Evolutionary conservation across 2,888 invertebrate genomes (phyloP).

Genomic region (Andrena minutula): DNA sequence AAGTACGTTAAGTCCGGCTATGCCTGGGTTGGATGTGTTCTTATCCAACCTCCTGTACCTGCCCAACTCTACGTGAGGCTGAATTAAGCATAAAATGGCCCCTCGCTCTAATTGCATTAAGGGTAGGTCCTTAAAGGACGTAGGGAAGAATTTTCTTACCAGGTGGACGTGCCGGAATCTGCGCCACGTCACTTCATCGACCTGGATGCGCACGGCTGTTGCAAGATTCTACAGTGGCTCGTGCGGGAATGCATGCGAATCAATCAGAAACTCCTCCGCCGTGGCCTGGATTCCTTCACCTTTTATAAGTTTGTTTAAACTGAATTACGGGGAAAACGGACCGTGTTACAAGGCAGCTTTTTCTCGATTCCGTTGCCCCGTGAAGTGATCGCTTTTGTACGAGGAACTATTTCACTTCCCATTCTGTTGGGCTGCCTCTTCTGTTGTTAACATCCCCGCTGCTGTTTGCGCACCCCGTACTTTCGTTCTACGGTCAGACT

Average conservation of each 20-base stretch:
- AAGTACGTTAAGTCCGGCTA: too few species aligned
- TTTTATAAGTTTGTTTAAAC: conserved; percentile 51
- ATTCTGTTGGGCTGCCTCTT: neutral
- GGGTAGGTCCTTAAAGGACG: neutral
- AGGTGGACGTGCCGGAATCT: conserved; percentile 30
- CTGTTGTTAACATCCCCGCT: conserved; percentile 31
- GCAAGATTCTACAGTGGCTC: conserved; percentile 26
- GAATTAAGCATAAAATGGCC: too few species aligned
- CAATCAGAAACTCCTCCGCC: conserved; percentile 16
- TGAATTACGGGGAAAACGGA: conserved; percentile 26
- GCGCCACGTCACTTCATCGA: conserved; percentile 30
- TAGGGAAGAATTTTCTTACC: conserved; percentile 26
- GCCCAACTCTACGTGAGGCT: too few species aligned
- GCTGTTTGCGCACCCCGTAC: neutral
- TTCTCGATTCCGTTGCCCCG: neutral
- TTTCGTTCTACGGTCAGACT: neutral
- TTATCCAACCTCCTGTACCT: too few species aligned
- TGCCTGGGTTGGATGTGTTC: too few species aligned
- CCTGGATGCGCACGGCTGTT: conserved; percentile 10
- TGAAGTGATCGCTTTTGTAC: conserved; percentile 29
- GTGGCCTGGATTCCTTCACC: conserved; percentile 23
- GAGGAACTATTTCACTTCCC: conserved; percentile 42
- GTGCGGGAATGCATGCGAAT: conserved; percentile 41
- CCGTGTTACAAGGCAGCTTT: too few species aligned
- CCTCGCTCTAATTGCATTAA: neutral